Base-by-base conservation (phyloP, 2,888 invertebrate species). In the Leuctra nigra region DNA sequence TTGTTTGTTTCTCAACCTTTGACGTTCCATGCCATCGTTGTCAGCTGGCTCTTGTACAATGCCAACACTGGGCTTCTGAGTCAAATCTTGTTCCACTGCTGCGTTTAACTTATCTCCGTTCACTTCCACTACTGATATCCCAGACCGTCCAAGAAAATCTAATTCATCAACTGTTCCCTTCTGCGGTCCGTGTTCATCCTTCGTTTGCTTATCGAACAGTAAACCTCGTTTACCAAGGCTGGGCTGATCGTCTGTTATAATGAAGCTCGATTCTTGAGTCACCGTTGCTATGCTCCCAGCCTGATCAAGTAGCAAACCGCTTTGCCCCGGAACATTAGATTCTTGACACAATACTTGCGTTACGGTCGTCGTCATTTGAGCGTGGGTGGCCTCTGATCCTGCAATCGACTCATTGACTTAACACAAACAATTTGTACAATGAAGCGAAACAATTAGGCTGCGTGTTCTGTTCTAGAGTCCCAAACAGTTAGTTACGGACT, bases 361-460 rank as follows among this genome's bases (percentile, higher is more conserved):
- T 54, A 81, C 76, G 53, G 76, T 79, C 77, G 81, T 79, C 77
- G 79, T 81, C 75, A 81, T 81, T 71, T 82, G 77, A 63, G 79
- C 77, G 71, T 78, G 82, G 65, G 78, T 77, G 76, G 82, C 82
- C 63, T 81, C 81, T 64, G 82, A 80, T 80, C 82, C 82, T 83
- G 76, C 61, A 74, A 75, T 50, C 33, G 22, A 35, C 50, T 44
- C 44, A 44, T 20, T 44, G 44, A n/a, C 44, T 44, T 44, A 48
- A 35, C 50, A 50, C 50, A 50, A 18, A 38, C 16, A 44, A 11
- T 29, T 44, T 44, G 23, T 44, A 44, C 22, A 22, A 20, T 23
- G 44, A 44, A 44, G 44, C 44, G n/a, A 44, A n/a, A 44, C 44
- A 44, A 44, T 18, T 18, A 7, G 23, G 22, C 44, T 44, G 20